Evolutionary conservation across 2,113 vertebrate species (phyloP), one percentile per base, ranked within the genome.

Genomic region (Rhodinocichla rosea): DNA sequence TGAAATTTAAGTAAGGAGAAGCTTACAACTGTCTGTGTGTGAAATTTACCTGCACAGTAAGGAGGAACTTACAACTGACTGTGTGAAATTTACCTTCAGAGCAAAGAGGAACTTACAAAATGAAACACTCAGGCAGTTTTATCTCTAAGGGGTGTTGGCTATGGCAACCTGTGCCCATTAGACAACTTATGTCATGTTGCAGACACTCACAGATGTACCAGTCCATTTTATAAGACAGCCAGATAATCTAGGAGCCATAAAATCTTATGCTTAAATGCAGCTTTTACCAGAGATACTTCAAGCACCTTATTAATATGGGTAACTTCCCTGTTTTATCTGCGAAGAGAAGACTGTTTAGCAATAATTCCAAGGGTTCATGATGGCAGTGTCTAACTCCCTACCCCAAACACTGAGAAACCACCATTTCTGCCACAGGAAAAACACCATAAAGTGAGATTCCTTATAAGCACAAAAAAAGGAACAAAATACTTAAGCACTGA

Each of bases 101-200:
- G 11, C 2, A 60, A 83, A 18, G 11, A 84, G 44, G 42, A 86
- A 75, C 26, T 55, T 57, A 27, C 1, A 52, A 70, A 67, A 40
- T 56, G 56, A 71, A 95, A 94, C 69, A 78, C 80, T 87, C 53
- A 19, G 28, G 69, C 53, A 87, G 40, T 42, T 32, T 82, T 75
- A 79, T 76, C 91, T 82, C 45, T 68, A n/a, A 28, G 30, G 52
- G 81, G 77, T 79, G 89, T 67, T 70, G 80, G 73, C 65, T 75
- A 1, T 14, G 37, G 84, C 12, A 3, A 37, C 76, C n/a, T n/a
- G 59, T 26, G 82, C 44, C 78, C 83, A 87, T 75, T 23, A 56
- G 44, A 59, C 44, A 52, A 44, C 0, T 3, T 77, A 45, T 44
- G 85, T 39, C 40, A 5, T 30, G 50, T 14, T 76, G 79, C 83